phyloP scores from a whole-genome alignment of 2,888 invertebrate genomes.

The Cyclophora punctaria region DNA sequence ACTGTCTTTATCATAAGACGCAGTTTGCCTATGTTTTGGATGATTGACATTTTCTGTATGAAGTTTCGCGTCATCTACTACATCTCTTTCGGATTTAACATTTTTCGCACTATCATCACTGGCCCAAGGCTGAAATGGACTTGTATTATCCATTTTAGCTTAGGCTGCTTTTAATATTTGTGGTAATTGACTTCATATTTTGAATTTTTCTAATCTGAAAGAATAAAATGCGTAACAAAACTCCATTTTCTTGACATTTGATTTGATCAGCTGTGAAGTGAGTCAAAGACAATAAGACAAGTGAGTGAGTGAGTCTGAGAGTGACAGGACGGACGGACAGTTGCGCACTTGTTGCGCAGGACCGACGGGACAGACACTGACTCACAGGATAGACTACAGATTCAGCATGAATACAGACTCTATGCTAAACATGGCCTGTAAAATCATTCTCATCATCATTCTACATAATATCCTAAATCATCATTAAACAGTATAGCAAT shows the following conservation, averaged over 20 bases:
- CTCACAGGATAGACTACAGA: too few relatives aligned
- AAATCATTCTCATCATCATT: too few relatives aligned
- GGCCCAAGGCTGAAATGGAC: conserved; percentile 72
- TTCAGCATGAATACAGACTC: too few relatives aligned
- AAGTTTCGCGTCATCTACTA: conserved; percentile 74
- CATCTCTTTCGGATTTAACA: conserved; percentile 66
- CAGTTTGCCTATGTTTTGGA: conserved; percentile 76
- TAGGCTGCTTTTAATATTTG: conserved; percentile 40
- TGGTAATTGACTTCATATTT: conserved; percentile 58
- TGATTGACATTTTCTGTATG: conserved; percentile 75
- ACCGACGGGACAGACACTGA: too few relatives aligned
- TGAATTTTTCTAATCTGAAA: conserved; percentile 51
- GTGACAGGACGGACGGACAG: too few relatives aligned
- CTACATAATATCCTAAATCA: too few relatives aligned
- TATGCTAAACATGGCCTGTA: too few relatives aligned
- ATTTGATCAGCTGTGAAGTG: conserved; percentile 74
- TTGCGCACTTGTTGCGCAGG: too few relatives aligned
- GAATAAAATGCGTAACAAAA: conserved; percentile 70
- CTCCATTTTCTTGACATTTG: conserved; percentile 76
- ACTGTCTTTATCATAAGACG: conserved; percentile 73
- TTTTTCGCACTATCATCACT: conserved; percentile 65
- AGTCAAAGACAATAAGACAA: conserved; percentile 13
- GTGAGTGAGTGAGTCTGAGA: too few relatives aligned
- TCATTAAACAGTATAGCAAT: too few relatives aligned
- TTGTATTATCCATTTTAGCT: conserved; percentile 69